Evolutionary conservation across 2,888 invertebrate species (phyloP).

Genomic region (Beris morrisii): DNA sequence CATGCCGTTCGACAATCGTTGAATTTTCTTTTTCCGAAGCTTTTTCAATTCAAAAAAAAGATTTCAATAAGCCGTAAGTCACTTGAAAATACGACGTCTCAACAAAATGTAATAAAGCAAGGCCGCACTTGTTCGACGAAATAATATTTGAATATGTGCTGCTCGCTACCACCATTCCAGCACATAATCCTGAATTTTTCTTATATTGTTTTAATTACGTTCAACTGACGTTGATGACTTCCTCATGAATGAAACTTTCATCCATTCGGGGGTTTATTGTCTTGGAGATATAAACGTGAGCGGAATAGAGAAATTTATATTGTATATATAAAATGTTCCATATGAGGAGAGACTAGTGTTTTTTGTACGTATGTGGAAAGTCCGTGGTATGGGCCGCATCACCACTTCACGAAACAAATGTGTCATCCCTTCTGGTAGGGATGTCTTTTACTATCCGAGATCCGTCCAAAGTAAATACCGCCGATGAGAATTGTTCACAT

Average conservation of each 20-base stretch:
- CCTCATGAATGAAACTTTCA: slow-evolving; percentile 4
- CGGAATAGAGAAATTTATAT: slow-evolving; percentile 24
- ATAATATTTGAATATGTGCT: no score
- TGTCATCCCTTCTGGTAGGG: slow-evolving; percentile 26
- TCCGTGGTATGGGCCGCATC: background rate
- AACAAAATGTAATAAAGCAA: background rate
- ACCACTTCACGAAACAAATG: slow-evolving; percentile 22
- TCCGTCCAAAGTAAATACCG: slow-evolving; percentile 10
- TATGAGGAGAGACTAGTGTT: background rate
- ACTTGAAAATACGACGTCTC: no score
- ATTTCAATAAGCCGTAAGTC: no score
- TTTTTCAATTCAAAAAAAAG: no score
- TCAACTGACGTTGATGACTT: slow-evolving; percentile 11
- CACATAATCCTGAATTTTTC: slow-evolving; percentile 6
- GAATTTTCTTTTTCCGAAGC: no score
- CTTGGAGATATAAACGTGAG: slow-evolving; percentile 34
- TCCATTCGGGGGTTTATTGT: slow-evolving; percentile 28
- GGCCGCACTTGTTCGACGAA: background rate
- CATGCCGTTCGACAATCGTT: no score
- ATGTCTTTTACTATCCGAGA: background rate
- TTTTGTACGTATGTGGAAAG: background rate
- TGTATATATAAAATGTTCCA: background rate
- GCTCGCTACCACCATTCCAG: background rate
- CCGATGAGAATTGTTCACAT: slow-evolving; percentile 31
- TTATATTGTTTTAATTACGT: slow-evolving; percentile 8